Base-by-base conservation (phyloP, 2,888 invertebrate species). In the Pandemis heparana region DNA sequence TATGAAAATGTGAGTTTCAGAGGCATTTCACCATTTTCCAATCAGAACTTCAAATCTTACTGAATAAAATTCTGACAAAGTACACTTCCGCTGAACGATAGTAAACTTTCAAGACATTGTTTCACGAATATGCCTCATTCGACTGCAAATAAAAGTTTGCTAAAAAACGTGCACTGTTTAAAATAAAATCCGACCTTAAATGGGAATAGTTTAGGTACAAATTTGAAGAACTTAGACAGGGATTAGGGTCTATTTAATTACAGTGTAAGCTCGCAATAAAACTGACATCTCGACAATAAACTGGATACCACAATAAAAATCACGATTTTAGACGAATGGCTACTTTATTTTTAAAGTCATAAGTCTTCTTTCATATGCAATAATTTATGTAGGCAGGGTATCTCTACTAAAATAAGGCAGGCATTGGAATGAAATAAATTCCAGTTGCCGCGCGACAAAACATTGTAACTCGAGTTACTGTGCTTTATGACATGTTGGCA, bases 261-360 rank as follows among this genome's bases (percentile, higher is more conserved):
- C 23, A 46, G n/a, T 5, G 9, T 9, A 46, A 12, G n/a, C 56
- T 18, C 4, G 63, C 46, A 63, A 63, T 63, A 63, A 63, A 46
- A 63, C 46, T 14, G 60, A 38, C 60, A 60, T 60, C 8, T 63
- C 43, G 63, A 46, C 46, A 12, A 46, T 63, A 63, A 63, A 63
- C 63, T 32, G 7, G 32, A 23, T 56, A 56, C 56, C 56, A 56
- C 23, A 23, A 12, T 56, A 23, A 56, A 56, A 23, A 0, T 12
- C 0, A 10, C 23, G 1, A 12, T 56, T 56, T 56, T 12, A 23
- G 12, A 23, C 2, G 18, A 23, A 56, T 23, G 5, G 12, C 23
- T 16, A 53, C 51, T 53, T 53, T 53, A 23, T 23, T 5, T 5
- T 18, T 12, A 23, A 0, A 43, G 56, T 1, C 9, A 23, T 23